Conservation (phyloP, 1,140 invertebrate genomes). For the Rhynchophorus ferrugineus region DNA sequence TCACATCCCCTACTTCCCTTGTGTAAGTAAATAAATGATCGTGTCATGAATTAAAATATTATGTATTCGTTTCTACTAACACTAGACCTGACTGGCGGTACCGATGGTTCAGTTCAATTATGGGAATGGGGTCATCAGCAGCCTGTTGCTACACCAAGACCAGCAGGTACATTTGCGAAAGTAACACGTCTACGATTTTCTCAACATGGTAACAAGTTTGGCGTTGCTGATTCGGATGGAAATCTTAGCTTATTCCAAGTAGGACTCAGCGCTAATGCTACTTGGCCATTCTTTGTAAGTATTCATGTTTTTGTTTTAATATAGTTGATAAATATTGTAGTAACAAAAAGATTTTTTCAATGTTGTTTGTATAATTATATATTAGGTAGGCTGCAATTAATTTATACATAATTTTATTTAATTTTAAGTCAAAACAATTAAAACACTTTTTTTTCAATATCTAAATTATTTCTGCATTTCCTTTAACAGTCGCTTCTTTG, state of each 20-base stretch:
- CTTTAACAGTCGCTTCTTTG: no score
- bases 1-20: slow-evolving; percentile 90
- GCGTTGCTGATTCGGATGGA: slow-evolving; percentile 87
- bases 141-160: slow-evolving; percentile 79
- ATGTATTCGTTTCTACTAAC: slow-evolving; percentile 6
- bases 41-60: background rate
- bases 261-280: slow-evolving; percentile 71
- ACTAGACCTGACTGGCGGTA: slow-evolving; percentile 87
- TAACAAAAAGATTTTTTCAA: background rate
- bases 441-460: no score
- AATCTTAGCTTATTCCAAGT: slow-evolving; percentile 91
- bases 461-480: no score
- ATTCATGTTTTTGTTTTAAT: slow-evolving; percentile 5
- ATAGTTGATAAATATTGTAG: background rate
- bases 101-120: slow-evolving; percentile 94
- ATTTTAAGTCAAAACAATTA: background rate
- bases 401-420: no score
- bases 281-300: slow-evolving; percentile 93
- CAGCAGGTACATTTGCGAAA: slow-evolving; percentile 85
- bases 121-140: slow-evolving; percentile 97
- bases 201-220: slow-evolving; percentile 97
- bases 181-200: slow-evolving; percentile 93
- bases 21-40: slow-evolving; percentile 60
- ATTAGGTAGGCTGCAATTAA: no score
- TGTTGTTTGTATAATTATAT: no score